Evolutionary conservation across 1,140 invertebrate species (phyloP), one percentile per base, ranked within the genome.

Genomic region (Rhopalosiphum padi): DNA sequence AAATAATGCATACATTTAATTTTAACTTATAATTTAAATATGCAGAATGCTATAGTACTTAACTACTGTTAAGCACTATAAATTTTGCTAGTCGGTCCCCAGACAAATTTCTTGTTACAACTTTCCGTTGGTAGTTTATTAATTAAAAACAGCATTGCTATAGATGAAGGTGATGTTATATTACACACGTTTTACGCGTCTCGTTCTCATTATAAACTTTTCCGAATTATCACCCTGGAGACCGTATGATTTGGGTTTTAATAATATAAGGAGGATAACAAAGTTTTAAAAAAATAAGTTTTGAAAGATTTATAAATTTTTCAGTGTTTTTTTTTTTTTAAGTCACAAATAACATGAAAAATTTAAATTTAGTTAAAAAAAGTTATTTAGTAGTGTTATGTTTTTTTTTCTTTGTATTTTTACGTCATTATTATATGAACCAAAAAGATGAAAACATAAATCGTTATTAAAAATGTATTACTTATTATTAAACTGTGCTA

Each of bases 101-200:
- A 93, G 91, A 93, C 91, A 93, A 85, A 93, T 93, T 93, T 85
- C 77, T 82, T 85, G 35, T 86, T 85, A 51, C 91, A 93, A 93
- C 91, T 93, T 93, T 93, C 82, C 48, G 48, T 53, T 8, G 91
- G 91, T 93, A 93, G 91, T 93, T 93, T 93, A 93, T 93, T 93
- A 93, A 93, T 93, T 93, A 93, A 93, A 82, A 93, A 86, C 77
- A 35, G 82, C 25, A 46, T 93, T 53, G 48, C 82, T 85, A 51
- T 86, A 43, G 46, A 93, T 85, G 86, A 93, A 93, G 82, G 91
- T 93, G 82, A 85, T 86, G 91, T 93, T 93, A 53, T 93, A 85
- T 93, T 93, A 91, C 82, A 93, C 82, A 93, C 90, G 60, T 91
- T 85, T 82, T 92, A 53, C 23, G 91, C 48, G 68, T 86, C 77